Conservation (phyloP, 2,888 invertebrate species). For the Glyphotaelius pellucidus region DNA sequence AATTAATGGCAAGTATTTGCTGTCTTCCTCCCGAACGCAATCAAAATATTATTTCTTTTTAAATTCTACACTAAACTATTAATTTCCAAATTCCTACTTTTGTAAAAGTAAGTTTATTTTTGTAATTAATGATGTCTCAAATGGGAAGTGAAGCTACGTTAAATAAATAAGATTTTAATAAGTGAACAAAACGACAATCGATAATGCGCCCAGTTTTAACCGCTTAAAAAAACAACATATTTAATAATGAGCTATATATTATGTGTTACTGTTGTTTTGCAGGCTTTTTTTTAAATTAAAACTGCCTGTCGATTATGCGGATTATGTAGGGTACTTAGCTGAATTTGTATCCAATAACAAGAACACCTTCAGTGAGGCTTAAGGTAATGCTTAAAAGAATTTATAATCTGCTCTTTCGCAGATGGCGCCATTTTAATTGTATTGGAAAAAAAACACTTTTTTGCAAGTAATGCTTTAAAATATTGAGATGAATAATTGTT, state of each 20-base stretch:
- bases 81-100: neutral
- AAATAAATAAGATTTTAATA: neutral
- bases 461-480: too few species aligned
- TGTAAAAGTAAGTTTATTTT: neutral
- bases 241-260: neutral
- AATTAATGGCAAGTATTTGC: neutral
- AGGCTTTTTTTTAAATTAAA: neutral
- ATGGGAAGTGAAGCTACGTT: neutral
- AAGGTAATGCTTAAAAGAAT: neutral
- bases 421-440: too few species aligned
- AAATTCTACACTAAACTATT: neutral
- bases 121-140: neutral
- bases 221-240: neutral
- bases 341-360: neutral
- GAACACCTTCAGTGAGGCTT: neutral
- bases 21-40: neutral
- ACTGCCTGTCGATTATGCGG: neutral
- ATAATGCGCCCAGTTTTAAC: neutral
- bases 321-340: neutral
- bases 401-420: too few species aligned
- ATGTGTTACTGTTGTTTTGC: neutral
- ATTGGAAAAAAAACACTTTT: too few species aligned
- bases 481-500: too few species aligned
- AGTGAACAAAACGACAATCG: neutral
- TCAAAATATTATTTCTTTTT: neutral